Conservation (phyloP, 2,888 invertebrate species). For the Macrosoma leucophasiata region DNA sequence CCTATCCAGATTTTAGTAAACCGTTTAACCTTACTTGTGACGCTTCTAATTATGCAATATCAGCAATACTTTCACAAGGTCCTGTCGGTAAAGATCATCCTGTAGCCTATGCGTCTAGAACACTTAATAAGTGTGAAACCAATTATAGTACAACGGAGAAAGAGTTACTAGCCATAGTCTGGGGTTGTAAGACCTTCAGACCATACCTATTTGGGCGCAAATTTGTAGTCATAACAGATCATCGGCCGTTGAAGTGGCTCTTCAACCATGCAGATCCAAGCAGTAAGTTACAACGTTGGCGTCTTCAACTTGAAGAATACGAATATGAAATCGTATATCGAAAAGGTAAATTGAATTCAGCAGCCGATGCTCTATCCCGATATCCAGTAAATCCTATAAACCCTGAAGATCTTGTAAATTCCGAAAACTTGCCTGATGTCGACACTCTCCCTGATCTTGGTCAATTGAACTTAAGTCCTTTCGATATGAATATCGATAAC, state of each 20-base stretch:
- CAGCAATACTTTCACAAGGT: constrained; percentile 16
- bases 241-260: constrained; percentile 19
- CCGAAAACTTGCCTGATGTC: not conserved
- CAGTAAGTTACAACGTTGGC: constrained; percentile 18
- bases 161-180: constrained; percentile 9
- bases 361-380: constrained; percentile 26
- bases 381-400: constrained; percentile 12
- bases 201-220: constrained; percentile 16
- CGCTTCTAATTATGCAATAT: constrained; percentile 18
- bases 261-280: constrained; percentile 20
- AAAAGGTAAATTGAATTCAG: constrained; percentile 17
- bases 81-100: constrained; percentile 8
- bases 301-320: constrained; percentile 16
- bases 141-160: constrained; percentile 8
- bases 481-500: too few relatives aligned
- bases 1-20: constrained; percentile 17
- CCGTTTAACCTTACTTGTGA: constrained; percentile 21
- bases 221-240: constrained; percentile 21
- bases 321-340: constrained; percentile 17
- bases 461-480: too few relatives aligned
- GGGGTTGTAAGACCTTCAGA: constrained; percentile 7
- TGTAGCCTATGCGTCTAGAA: constrained; percentile 7
- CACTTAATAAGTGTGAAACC: constrained; percentile 1
- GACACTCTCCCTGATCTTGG: too few relatives aligned
- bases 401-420: too few relatives aligned